Base-by-base conservation (phyloP, 2,797 vertebrate species). In the Ctenochaetus hawaiiensis region DNA sequence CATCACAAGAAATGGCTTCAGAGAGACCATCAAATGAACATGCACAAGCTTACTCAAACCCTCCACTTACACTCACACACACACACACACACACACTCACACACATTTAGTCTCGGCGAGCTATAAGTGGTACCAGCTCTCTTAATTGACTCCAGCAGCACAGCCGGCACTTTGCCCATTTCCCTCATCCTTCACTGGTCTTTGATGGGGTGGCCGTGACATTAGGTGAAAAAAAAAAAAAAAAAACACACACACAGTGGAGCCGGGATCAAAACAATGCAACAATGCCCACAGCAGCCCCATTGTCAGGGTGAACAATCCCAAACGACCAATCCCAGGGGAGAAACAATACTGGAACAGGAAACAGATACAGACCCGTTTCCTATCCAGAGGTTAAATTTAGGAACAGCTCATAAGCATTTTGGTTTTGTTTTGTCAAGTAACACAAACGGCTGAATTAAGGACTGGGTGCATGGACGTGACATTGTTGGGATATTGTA, bases 281-380 rank as follows among this genome's bases (percentile, higher is more conserved):
- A 87, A 93, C 94, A 94, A 93, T 94, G 87, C 92, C 90, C 83
- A 87, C 60, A 12, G 66, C 76, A 65, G 78, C 75, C 20, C 83
- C 85, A 95, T 94, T 95, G 93, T 95, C 86, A 83, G 78, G 78
- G 79, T 67, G 80, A 89, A 94, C 91, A 91, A 91, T 93, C 82
- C 78, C 75, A 45, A 76, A 56, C 6, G 26, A 71, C 66, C 82
- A 65, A 39, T 92, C 89, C 84, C 86, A 58, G 59, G 83, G 84
- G 90, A 83, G 52, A 57, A 89, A 91, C 87, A 92, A 87, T 87
- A 75, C 67, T 83, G 86, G 70, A 93, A 72, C 82, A 88, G 95
- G 94, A 96, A 94, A 90, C 92, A 87, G 88, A 93, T 88, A 85
- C 60, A 68, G 78, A 82, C 76, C 77, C 76, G 84, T 92, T 94